Conservation (phyloP, 2,113 vertebrate genomes). For the Gymnobelideus leadbeateri region DNA sequence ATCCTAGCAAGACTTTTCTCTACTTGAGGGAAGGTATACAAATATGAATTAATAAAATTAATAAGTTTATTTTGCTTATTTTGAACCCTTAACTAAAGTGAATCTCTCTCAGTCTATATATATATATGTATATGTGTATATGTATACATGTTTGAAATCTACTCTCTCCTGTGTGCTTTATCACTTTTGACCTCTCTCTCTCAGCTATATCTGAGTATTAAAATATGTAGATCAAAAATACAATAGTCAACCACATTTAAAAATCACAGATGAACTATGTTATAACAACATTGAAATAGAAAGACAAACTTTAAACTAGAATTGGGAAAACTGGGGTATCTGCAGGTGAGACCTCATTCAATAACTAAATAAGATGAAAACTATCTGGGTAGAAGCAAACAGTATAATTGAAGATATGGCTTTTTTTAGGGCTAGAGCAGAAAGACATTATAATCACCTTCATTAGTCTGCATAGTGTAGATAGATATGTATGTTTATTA, state of each 20-base stretch:
- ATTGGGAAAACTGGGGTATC: not conserved
- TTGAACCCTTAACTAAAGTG: not conserved
- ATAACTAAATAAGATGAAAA: not conserved
- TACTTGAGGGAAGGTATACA: not conserved
- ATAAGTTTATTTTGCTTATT: not conserved
- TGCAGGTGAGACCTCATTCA: not conserved
- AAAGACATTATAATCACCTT: not conserved
- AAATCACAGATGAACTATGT: not conserved
- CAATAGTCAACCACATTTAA: not conserved
- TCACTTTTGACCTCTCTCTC: not conserved
- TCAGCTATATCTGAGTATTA: not conserved
- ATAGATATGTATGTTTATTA: not conserved
- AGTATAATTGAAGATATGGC: not conserved
- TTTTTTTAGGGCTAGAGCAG: not conserved
- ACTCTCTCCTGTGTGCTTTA: not conserved
- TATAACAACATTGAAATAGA: not conserved
- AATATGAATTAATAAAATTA: not conserved
- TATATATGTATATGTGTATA: not conserved
- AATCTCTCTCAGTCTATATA: not conserved
- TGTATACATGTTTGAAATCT: not conserved
- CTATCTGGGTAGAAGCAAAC: not conserved
- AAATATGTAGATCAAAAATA: not conserved
- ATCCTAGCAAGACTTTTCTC: not conserved
- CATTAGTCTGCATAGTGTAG: not conserved
- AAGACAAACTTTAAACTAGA: not conserved